A percentile compares a stretch with the other conserved stretches of the same genome.
Conservation (phyloP, 2,113 vertebrate genomes). For the Pipra filicauda region DNA sequence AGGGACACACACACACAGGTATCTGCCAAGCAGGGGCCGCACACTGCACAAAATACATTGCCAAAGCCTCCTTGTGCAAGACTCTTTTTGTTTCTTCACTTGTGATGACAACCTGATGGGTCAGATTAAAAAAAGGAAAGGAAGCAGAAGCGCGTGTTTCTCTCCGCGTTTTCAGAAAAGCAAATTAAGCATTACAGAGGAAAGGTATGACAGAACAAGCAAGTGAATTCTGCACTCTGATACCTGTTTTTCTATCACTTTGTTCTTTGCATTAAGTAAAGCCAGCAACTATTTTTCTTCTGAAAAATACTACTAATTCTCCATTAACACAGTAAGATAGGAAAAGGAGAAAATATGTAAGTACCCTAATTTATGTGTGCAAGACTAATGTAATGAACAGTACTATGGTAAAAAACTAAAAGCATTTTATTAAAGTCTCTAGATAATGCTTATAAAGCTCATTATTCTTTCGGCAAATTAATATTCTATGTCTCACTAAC, state of each 20-base stretch:
- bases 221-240: not conserved
- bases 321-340: not conserved
- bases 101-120: not conserved
- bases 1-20: not conserved
- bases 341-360: not conserved
- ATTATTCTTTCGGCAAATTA: slow-evolving; percentile 51
- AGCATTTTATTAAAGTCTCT: not conserved
- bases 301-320: not conserved
- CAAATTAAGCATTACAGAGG: not conserved
- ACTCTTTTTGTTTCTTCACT: not conserved
- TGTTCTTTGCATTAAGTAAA: not conserved
- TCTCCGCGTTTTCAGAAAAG: not conserved
- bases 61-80: not conserved
- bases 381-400: not conserved
- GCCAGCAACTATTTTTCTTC: not conserved
- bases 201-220: not conserved
- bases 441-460: slow-evolving; percentile 14
- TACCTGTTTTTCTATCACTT: not conserved
- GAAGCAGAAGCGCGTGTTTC: not conserved
- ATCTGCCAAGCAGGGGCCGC: not conserved
- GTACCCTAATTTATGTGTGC: not conserved
- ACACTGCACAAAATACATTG: not conserved
- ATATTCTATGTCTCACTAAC: slow-evolving; percentile 24
- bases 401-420: not conserved
- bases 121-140: not conserved